A percentile compares a stretch with the other conserved stretches of the same genome.
These are phyloP conservation scores for Hydropotes inermis DNA, from an alignment of 2,113 vertebrate species.

Conservation along the genomic window DNA sequence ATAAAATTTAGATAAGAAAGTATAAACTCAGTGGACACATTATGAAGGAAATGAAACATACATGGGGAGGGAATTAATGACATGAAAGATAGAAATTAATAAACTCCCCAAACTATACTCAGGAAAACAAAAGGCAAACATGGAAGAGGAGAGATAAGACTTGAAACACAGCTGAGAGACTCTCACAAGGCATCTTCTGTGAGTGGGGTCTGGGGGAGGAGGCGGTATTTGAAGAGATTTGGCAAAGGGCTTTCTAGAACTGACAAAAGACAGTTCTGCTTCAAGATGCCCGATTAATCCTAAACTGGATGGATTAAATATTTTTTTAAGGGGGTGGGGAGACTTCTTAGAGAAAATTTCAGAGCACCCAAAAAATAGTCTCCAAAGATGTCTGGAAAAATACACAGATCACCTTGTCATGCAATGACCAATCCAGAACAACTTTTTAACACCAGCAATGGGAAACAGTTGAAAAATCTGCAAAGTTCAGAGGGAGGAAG, in stretches of 20 bases:
- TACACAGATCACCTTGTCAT: background rate
- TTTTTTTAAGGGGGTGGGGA: background rate
- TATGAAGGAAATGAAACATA: background rate
- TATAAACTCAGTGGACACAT: background rate
- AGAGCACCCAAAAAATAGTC: background rate
- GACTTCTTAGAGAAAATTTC: background rate
- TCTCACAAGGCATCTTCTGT: background rate
- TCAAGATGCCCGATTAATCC: background rate
- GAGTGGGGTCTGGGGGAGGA: background rate
- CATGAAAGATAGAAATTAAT: background rate
- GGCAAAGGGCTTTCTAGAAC: background rate
- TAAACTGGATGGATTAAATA: background rate
- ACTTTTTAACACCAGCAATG: background rate
- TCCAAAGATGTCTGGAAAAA: background rate
- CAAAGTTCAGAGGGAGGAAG: background rate
- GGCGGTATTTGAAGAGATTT: background rate
- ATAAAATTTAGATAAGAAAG: constrained; percentile 4
- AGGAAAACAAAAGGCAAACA: background rate
- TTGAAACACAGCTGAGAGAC: background rate
- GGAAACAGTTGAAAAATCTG: background rate
- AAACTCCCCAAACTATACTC: background rate
- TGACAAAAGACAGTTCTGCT: background rate
- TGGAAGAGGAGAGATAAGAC: background rate
- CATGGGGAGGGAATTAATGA: background rate
- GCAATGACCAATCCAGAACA: background rate